A percentile compares a stretch with the other conserved stretches of the same genome.
phyloP scores from a whole-genome alignment of 1,140 invertebrate species.

The Nymphalis io region DNA sequence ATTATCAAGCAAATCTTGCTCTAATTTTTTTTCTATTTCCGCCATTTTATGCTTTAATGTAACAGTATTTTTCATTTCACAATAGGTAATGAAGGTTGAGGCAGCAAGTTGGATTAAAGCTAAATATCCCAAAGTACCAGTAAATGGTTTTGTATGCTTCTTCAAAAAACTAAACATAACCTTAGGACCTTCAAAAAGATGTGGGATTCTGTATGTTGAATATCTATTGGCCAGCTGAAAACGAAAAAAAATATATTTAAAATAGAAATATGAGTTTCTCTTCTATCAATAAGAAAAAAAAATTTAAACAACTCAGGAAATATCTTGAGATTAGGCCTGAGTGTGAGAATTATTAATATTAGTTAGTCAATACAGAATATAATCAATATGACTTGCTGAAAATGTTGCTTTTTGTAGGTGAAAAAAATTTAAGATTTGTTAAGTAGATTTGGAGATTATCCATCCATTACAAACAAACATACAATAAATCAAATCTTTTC shows the following conservation, averaged over 20 bases:
- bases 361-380: too few species aligned
- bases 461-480: too few species aligned
- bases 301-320: too few species aligned
- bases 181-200: constrained; percentile 58
- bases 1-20: constrained; percentile 22
- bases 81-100: constrained; percentile 66
- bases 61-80: constrained; percentile 66
- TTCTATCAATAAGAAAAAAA: too few species aligned
- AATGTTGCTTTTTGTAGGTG: too few species aligned
- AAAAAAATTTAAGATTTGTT: too few species aligned
- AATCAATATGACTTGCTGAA: too few species aligned
- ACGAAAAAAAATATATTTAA: constrained; percentile 23
- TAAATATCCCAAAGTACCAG: constrained; percentile 46
- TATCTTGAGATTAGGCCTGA: too few species aligned
- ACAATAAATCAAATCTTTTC: too few species aligned
- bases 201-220: constrained; percentile 71
- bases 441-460: too few species aligned
- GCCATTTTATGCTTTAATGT: constrained; percentile 55
- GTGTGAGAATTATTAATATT: too few species aligned
- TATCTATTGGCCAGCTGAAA: constrained; percentile 76
- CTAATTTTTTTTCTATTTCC: constrained; percentile 57
- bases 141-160: constrained; percentile 58
- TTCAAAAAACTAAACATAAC: constrained; percentile 60
- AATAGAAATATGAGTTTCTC: too few species aligned
- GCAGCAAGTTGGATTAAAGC: constrained; percentile 48